Evolutionary conservation across 1,140 invertebrate species (phyloP), one percentile per base, ranked within the genome.

Genomic region (Euwallacea fornicatus): DNA sequence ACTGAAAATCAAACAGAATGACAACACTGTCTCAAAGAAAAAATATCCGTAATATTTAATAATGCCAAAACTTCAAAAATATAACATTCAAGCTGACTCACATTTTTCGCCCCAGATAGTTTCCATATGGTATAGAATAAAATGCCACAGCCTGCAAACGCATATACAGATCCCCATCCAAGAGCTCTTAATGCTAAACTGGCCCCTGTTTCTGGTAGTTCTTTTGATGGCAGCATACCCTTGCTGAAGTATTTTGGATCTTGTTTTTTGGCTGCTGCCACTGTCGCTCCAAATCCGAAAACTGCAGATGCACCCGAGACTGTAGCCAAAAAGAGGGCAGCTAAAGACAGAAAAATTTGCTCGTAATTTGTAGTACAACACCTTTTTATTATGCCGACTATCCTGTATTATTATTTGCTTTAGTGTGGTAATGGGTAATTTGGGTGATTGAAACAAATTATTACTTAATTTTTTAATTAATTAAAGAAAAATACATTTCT

Each of bases 81-180:
- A 33, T 33, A 33, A 33, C 21, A 33, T 15, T 33, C n/a, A 33
- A 11, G 21, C 9, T 61, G 11, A 56, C 43, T 15, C 67, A 92
- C 89, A 86, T 91, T 87, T 75, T 88, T 87, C 42, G 93, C 94
- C 71, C 94, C 95, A 43, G 93, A 90, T 7, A 95, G 75, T 84
- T 96, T 97, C 93, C 94, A 97, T 66, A 96, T 88, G 9, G 87
- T 86, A 82, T 90, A 95, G 80, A 90, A 93, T 65, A 97, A 82
- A 56, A 93, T 78, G 10, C 92, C 87, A 74, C 93, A 93, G 9
- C 94, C 94, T 46, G 89, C 84, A 11, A 95, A 84, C 0, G 95
- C 92, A 83, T 94, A 96, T 2, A 96, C 76, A 6, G 93, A 93
- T 2, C 94, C 95, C 90, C 92, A 93, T 16, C 89, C 91, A 2